A percentile compares a stretch with the other conserved stretches of the same genome.
Evolutionary conservation across 1,140 invertebrate species (phyloP).

Genomic region (Helicoverpa zea): DNA sequence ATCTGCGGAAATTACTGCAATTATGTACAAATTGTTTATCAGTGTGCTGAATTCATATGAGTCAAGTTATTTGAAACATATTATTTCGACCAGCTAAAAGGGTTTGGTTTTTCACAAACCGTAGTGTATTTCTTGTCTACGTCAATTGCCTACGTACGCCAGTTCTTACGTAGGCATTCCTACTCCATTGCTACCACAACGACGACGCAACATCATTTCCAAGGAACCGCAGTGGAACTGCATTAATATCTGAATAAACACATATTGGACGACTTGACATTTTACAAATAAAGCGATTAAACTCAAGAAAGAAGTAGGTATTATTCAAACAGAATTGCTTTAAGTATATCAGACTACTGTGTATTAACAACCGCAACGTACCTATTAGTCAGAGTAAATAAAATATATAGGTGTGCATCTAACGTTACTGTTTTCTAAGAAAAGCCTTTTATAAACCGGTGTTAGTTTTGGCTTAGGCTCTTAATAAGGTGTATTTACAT

Average conservation of each 20-base stretch:
- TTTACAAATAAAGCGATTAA: conserved; percentile 4
- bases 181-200: background rate
- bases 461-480: background rate
- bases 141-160: too few species aligned
- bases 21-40: conserved; percentile 39
- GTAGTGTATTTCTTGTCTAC: too few species aligned
- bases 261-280: conserved; percentile 2
- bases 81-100: background rate
- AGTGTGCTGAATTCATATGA: background rate
- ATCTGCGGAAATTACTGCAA: conserved; percentile 44
- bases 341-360: conserved; percentile 46
- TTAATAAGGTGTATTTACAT: conserved; percentile 8
- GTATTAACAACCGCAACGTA: conserved; percentile 16
- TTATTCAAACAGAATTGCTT: conserved; percentile 27
- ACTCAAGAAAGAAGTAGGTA: background rate
- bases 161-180: background rate
- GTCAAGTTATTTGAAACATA: background rate
- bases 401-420: conserved; percentile 21
- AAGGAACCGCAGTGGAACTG: background rate
- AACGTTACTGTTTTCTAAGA: conserved; percentile 18
- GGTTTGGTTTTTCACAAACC: too few species aligned
- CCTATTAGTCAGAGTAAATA: conserved; percentile 47
- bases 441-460: conserved; percentile 36
- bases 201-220: conserved; percentile 19
- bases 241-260: conserved; percentile 11